Base-by-base conservation (phyloP, 2,888 invertebrate species). In the Seladonia tumulorum region DNA sequence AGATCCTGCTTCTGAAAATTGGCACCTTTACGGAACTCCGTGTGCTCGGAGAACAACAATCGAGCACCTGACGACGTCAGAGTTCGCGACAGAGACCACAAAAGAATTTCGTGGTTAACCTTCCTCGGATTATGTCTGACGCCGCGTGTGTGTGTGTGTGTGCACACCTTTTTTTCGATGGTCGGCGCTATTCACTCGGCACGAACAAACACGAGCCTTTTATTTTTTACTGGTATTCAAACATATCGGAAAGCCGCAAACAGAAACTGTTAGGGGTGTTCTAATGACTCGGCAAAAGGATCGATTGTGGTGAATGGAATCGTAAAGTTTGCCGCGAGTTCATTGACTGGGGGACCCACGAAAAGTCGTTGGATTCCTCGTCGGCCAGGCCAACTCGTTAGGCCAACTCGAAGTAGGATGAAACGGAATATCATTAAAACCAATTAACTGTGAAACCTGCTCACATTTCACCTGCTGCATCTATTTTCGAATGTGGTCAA, bases 141-240 rank as follows among this genome's bases (percentile, higher is more conserved):
- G 25, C 39, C 14, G 16, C 7, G 18, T 79, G 4, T 84, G 35
- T 35, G 72, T 84, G 18, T 79, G 4, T 84, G 35, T 35, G 72
- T 84, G n/a, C 39, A 47, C 49, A 35, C 5, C 5, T 76, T 72
- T 70, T 75, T 60, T 49, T n/a, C 29, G 14, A 63, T 53, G 71
- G 75, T 84, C 84, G 71, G 78, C 45, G n/a, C 22, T 39, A 53
- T 83, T 29, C 45, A 29, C 22, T 53, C n/a, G 25, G 5, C 49
- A 16, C 49, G 42, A n/a, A 5, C 42, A 57, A 45, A 81, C 42
- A 39, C 2, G 22, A 49, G 18, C 8, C 14, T 18, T 25, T 29
- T 35, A n/a, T 35, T 35, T 4, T 35, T 35, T 35, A 5, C 35
- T 35, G 4, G 35, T 63, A n/a, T 2, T 10, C 14, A 25, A 66